Conservation (phyloP, 2,113 vertebrate species). For the Chionomys nivalis region DNA sequence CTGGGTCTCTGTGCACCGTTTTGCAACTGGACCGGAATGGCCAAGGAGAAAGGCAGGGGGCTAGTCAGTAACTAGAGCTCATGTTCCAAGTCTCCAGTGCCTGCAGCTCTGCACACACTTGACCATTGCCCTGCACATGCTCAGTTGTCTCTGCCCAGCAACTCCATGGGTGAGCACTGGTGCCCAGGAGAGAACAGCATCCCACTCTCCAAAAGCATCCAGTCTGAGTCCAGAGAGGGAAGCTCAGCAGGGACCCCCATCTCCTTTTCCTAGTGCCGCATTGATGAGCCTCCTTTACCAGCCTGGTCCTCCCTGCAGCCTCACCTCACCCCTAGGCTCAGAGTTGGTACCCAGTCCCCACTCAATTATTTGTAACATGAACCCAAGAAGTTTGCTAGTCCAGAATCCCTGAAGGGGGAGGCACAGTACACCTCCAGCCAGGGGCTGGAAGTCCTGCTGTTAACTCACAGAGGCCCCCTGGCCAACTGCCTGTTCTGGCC, state of each 20-base stretch:
- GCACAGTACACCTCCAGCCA: neutral
- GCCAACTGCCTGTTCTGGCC: neutral
- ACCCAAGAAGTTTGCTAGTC: neutral
- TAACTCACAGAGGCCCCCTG: neutral
- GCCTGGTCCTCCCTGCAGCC: neutral
- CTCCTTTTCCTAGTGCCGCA: neutral
- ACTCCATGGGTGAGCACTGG: neutral
- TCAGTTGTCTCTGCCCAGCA: neutral
- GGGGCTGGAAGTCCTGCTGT: neutral
- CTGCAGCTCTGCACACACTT: neutral
- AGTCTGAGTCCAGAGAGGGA: neutral
- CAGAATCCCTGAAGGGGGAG: neutral
- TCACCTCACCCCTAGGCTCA: neutral
- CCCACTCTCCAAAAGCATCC: neutral
- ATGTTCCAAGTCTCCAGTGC: neutral
- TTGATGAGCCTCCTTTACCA: neutral
- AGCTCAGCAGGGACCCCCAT: fast-evolving
- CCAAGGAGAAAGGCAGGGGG: neutral
- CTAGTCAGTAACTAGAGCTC: neutral
- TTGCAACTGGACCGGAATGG: neutral
- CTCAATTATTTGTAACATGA: neutral
- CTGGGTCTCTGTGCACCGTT: no score
- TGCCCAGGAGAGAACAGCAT: neutral
- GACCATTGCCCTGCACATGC: no score
- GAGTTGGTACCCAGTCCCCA: neutral